These are phyloP conservation scores for Semicossyphus pulcher DNA, from an alignment of 2,113 vertebrate species.

Conservation along the genomic window DNA sequence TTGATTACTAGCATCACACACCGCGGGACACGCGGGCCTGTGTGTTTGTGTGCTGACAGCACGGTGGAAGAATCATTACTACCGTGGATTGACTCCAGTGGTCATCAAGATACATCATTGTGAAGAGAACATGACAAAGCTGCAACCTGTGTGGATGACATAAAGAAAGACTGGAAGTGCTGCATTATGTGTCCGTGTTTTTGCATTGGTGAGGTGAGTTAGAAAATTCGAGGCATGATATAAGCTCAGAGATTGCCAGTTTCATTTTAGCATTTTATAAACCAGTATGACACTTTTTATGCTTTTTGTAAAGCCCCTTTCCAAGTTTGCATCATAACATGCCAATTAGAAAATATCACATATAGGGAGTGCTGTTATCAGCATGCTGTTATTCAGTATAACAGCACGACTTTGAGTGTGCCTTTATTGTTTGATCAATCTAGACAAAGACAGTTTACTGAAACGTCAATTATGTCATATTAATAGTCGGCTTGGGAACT, in stretches of 20 bases:
- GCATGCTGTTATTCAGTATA: no score
- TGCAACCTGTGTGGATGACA: conserved; percentile 11
- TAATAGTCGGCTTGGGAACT: no score
- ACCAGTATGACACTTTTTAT: no score
- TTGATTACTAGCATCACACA: conserved; percentile 72
- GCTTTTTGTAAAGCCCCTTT: no score
- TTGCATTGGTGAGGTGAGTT: background rate
- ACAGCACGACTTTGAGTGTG: no score
- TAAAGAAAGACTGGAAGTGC: background rate
- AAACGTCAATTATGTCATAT: no score
- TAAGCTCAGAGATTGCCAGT: background rate
- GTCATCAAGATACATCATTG: conserved; percentile 32
- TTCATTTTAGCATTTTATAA: no score
- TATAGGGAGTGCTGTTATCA: no score
- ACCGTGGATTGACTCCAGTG: conserved; percentile 27
- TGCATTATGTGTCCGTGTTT: background rate
- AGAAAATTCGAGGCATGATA: background rate
- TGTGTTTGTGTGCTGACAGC: conserved; percentile 60
- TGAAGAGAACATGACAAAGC: conserved; percentile 1
- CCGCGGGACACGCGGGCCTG: conserved; percentile 45
- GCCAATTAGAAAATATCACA: no score
- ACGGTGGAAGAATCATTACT: conserved; percentile 47
- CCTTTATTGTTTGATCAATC: no score
- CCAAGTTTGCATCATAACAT: no score
- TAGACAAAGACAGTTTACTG: no score